A percentile compares a stretch with the other conserved stretches of the same genome.
Evolutionary conservation across 1,140 invertebrate species (phyloP).

Genomic region (Globodera rostochiensis): DNA sequence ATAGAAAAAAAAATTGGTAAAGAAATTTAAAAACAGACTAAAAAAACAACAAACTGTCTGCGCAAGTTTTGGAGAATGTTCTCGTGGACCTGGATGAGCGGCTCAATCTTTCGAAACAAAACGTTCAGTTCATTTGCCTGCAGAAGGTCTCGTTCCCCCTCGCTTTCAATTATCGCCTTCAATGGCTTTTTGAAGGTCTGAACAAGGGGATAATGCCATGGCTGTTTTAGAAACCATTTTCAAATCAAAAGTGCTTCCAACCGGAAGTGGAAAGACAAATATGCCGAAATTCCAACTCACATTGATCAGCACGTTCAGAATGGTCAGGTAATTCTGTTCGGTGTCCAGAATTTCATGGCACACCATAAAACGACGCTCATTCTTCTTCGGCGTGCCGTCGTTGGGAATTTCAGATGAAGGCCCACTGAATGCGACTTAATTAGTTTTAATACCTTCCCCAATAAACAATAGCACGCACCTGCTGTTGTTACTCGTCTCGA

Average conservation of each 20-base stretch:
- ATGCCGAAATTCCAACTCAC: conserved; percentile 16
- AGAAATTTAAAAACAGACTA: neutral
- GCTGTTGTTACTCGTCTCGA: conserved; percentile 4
- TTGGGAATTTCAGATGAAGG: conserved; percentile 15
- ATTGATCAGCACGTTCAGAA: conserved; percentile 29
- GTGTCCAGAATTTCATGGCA: conserved; percentile 45
- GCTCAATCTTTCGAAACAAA: conserved; percentile 35
- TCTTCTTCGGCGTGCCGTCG: conserved; percentile 41
- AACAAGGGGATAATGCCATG: conserved; percentile 19
- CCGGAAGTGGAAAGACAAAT: no score
- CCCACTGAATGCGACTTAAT: neutral
- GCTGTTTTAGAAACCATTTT: neutral
- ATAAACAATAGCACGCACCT: neutral
- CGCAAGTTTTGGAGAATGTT: conserved; percentile 31
- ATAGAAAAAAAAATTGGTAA: neutral
- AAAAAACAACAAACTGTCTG: neutral
- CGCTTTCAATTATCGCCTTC: conserved; percentile 22
- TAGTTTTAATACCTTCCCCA: neutral
- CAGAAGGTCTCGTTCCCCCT: conserved; percentile 20
- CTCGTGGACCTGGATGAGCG: conserved; percentile 37
- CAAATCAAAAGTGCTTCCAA: no score
- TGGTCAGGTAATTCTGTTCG: conserved; percentile 43
- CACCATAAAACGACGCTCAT: conserved; percentile 37
- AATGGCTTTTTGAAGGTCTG: conserved; percentile 43
- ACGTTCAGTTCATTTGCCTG: conserved; percentile 36